A percentile compares a stretch with the other conserved stretches of the same genome.
Evolutionary conservation across 2,113 vertebrate genomes (phyloP).

Genomic region (Psittacula cyanocephala): DNA sequence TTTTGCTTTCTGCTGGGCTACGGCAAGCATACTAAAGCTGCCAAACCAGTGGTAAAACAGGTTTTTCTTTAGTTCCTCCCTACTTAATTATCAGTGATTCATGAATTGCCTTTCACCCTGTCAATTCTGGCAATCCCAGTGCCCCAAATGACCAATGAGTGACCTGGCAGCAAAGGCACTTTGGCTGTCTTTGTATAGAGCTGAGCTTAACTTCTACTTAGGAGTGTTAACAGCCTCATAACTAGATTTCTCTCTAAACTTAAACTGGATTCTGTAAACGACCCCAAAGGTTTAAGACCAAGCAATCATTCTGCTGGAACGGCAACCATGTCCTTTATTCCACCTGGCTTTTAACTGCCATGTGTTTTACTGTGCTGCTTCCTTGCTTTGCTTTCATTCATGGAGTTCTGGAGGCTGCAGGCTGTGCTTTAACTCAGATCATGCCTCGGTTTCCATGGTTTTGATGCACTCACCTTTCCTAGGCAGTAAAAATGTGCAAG

Average conservation of each 20-base stretch:
- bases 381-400: neutral
- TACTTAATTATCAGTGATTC: slow-evolving; percentile 54
- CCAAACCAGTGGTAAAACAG: neutral
- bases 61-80: slow-evolving; percentile 16
- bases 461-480: neutral
- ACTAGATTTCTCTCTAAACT: slow-evolving; percentile 62
- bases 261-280: slow-evolving; percentile 30
- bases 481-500: neutral
- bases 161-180: slow-evolving; percentile 8
- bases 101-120: slow-evolving; percentile 45
- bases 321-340: neutral
- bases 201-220: slow-evolving; percentile 36
- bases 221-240: slow-evolving; percentile 55
- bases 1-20: slow-evolving; percentile 16
- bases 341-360: neutral
- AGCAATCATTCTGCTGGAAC: neutral
- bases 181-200: slow-evolving; percentile 24
- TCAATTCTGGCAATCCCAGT: slow-evolving; percentile 42
- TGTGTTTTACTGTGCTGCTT: neutral
- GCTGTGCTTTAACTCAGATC: neutral
- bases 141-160: slow-evolving; percentile 66
- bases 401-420: neutral
- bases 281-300: slow-evolving; percentile 15
- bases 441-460: neutral
- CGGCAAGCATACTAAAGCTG: neutral